phyloP scores from a whole-genome alignment of 2,888 invertebrate species.

The Digitonthophagus gazella region DNA sequence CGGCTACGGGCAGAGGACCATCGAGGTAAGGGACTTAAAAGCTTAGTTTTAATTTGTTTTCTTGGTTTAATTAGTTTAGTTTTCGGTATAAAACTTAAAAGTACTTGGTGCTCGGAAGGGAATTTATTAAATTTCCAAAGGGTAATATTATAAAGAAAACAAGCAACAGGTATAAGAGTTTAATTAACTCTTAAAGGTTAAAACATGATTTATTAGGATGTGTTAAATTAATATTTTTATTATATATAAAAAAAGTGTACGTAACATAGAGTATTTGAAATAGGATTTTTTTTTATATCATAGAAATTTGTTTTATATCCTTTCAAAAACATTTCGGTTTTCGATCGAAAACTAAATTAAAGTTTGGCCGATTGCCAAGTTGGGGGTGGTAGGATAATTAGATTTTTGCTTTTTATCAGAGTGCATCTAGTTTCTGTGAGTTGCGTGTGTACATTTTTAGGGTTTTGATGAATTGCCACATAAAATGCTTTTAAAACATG shows the following conservation, averaged over 20 bases:
- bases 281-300: no score
- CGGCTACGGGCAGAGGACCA: conserved; percentile 48
- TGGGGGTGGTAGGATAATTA: not conserved
- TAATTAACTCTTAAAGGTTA: not conserved
- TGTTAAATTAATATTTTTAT: no score
- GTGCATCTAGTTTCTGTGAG: not conserved
- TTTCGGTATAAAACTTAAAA: not conserved
- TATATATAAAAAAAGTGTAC: no score
- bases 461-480: not conserved
- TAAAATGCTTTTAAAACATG: not conserved
- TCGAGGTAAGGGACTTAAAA: conserved; percentile 56
- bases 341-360: not conserved
- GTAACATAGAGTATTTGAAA: no score
- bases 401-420: not conserved
- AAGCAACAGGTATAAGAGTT: not conserved
- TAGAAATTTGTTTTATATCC: no score
- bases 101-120: not conserved
- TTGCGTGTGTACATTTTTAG: not conserved
- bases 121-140: not conserved
- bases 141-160: not conserved
- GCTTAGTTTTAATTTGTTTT: not conserved
- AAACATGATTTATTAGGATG: not conserved
- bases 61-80: not conserved
- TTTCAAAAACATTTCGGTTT: not conserved
- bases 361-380: not conserved